phyloP scores from a whole-genome alignment of 2,888 invertebrate species.

The Amphipoea lucens region DNA sequence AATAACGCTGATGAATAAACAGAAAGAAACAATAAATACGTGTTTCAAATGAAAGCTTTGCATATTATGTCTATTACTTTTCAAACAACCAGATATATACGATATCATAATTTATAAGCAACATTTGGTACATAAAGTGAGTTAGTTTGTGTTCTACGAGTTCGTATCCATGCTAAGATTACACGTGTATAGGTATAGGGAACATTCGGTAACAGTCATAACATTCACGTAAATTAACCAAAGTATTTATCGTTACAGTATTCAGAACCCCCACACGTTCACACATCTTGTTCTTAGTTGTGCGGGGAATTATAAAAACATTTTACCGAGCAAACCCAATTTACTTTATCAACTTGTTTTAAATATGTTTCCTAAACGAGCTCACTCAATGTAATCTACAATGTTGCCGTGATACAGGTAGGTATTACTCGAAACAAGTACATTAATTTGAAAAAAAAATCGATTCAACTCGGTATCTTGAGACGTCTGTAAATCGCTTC shows the following conservation, averaged over 20 bases:
- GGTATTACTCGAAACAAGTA: slow-evolving; percentile 34
- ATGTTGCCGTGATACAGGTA: slow-evolving; percentile 51
- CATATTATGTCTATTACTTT: slow-evolving; percentile 30
- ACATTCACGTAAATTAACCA: slow-evolving; percentile 65
- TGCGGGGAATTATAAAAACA: slow-evolving; percentile 63
- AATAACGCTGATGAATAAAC: slow-evolving; percentile 7
- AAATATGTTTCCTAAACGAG: slow-evolving; percentile 66
- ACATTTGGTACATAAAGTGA: slow-evolving; percentile 36
- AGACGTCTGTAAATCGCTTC: slow-evolving; percentile 66
- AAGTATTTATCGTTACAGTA: slow-evolving; percentile 56
- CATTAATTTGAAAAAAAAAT: neutral
- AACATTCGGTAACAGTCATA: slow-evolving; percentile 59
- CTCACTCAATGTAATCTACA: slow-evolving; percentile 54
- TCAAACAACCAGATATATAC: slow-evolving; percentile 28
- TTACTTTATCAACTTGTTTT: slow-evolving; percentile 63
- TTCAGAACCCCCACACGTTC: slow-evolving; percentile 47
- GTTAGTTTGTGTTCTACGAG: slow-evolving; percentile 34
- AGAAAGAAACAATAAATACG: slow-evolving; percentile 11
- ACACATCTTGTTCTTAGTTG: slow-evolving; percentile 34
- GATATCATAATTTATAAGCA: slow-evolving; percentile 35
- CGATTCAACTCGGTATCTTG: slow-evolving; percentile 35
- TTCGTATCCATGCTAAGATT: slow-evolving; percentile 59
- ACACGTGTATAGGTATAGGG: slow-evolving; percentile 20
- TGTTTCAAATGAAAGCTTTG: slow-evolving; percentile 11
- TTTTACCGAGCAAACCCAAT: slow-evolving; percentile 50